Base-by-base conservation (phyloP, 2,888 invertebrate species). In the Anthrax anthrax region DNA sequence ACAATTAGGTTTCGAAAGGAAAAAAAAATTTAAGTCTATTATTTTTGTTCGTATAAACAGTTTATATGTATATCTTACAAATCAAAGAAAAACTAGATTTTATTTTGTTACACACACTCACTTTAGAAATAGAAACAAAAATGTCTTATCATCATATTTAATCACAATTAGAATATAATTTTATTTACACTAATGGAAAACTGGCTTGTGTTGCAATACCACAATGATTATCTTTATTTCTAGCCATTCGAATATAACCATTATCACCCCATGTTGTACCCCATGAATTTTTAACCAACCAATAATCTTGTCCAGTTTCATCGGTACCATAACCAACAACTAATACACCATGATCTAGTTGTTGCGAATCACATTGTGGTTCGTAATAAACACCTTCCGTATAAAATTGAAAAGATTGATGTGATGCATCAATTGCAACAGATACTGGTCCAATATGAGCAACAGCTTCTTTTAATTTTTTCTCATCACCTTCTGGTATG, bases 361-460 rank as follows among this genome's bases (percentile, higher is more conserved):
- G 67, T 38, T 72, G 62, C 1, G 77, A 59, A 56, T 82, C 79
- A 70, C 94, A 95, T 42, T 78, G 67, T 39, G 80, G 78, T 55
- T 91, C 90, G 62, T 75, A 77, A 70, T 91, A 92, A 48, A 92
- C 78, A 34, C 86, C 87, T 55, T 74, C 70, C 3, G 77, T 75
- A 70, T 91, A 91, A 64, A 87, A 81, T 70, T 90, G 89, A 80
- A 92, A 91, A 53, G 80, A 79, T 61, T 78, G 74, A 55, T 80
- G 84, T 39, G 82, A 81, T 51, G 92, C 92, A 72, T 94, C 91
- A 61, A 92, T 91, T 58, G 89, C 91, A 43, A 91, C 81, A 10
- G 88, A 77, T 40, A 91, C 72, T 10, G 92, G 92, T 1, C 92
- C 92, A 50, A 84, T 65, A 1, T 84, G 84, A 47, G 90, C 90